Percentiles rank a stretch among this genome's conserved stretches.
Evolutionary conservation across 1,140 invertebrate genomes (phyloP).

Genomic region (Nasonia giraulti): DNA sequence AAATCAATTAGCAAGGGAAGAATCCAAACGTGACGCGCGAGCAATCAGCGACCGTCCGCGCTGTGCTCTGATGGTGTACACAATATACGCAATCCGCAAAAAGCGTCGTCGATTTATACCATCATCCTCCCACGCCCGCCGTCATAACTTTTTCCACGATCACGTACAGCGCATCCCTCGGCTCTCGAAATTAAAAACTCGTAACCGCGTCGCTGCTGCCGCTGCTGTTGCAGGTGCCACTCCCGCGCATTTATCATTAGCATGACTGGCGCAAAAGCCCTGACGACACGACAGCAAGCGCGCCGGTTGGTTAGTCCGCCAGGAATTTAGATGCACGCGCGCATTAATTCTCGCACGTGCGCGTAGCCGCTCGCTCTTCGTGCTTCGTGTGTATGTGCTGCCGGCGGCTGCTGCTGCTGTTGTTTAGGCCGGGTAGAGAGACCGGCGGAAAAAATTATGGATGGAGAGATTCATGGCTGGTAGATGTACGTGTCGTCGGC

Average conservation of each 20-base stretch:
- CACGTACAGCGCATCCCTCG: constrained; percentile 13
- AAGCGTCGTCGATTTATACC: background rate
- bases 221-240: background rate
- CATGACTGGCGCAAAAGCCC: constrained; percentile 30
- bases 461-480: background rate
- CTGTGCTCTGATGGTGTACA: too few species aligned
- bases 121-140: too few species aligned
- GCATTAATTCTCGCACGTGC: background rate
- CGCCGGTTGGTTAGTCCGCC: background rate
- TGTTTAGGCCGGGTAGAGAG: background rate
- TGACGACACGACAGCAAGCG: constrained; percentile 5
- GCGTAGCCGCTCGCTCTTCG: too few species aligned
- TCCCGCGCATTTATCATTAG: constrained; percentile 44
- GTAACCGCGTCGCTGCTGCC: background rate
- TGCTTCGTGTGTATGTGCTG: background rate
- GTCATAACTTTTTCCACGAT: background rate
- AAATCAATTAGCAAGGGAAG: background rate
- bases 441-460: background rate
- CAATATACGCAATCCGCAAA: background rate
- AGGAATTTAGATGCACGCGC: background rate
- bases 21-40: background rate
- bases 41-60: background rate
- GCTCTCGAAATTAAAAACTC: constrained; percentile 42
- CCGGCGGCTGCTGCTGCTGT: background rate
- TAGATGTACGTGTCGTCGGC: background rate